phyloP scores from a whole-genome alignment of 1,140 invertebrate species.

The Drosophila trapezifrons region DNA sequence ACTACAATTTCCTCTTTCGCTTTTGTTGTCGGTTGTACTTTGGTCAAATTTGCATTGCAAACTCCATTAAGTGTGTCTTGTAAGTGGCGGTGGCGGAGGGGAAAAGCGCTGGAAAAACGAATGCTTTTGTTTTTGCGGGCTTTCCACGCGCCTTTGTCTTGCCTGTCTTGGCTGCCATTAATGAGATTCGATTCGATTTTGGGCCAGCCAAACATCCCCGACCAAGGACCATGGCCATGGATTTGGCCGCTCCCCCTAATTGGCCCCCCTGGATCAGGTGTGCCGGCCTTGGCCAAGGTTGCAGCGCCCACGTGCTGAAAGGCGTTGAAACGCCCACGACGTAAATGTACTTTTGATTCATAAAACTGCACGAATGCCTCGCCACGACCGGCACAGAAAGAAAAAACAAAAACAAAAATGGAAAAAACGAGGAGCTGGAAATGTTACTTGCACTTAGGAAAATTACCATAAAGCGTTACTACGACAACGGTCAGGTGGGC shows the following conservation, averaged over 20 bases:
- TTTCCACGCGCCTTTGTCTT: slow-evolving; percentile 16
- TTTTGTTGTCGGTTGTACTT: slow-evolving; percentile 57
- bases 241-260: slow-evolving; percentile 15
- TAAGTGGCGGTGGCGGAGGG: neutral
- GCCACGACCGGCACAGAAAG: slow-evolving; percentile 21
- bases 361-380: slow-evolving; percentile 61
- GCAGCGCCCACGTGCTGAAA: slow-evolving; percentile 47
- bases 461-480: slow-evolving; percentile 80
- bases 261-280: slow-evolving; percentile 45
- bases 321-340: slow-evolving; percentile 43
- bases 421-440: slow-evolving; percentile 24
- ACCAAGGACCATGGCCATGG: slow-evolving; percentile 15
- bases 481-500: slow-evolving; percentile 38
- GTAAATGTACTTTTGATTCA: slow-evolving; percentile 71
- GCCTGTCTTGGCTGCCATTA: slow-evolving; percentile 34
- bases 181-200: slow-evolving; percentile 54
- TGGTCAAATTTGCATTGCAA: slow-evolving; percentile 68
- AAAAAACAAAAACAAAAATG: slow-evolving; percentile 26
- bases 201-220: slow-evolving; percentile 36
- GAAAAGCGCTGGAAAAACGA: slow-evolving; percentile 4
- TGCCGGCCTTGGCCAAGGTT: slow-evolving; percentile 40
- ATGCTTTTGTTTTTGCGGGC: slow-evolving; percentile 25
- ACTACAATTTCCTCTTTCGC: slow-evolving; percentile 61
- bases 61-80: slow-evolving; percentile 55
- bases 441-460: slow-evolving; percentile 74